Base-by-base conservation (phyloP, 2,888 invertebrate genomes). In the Campoplex capitator region DNA sequence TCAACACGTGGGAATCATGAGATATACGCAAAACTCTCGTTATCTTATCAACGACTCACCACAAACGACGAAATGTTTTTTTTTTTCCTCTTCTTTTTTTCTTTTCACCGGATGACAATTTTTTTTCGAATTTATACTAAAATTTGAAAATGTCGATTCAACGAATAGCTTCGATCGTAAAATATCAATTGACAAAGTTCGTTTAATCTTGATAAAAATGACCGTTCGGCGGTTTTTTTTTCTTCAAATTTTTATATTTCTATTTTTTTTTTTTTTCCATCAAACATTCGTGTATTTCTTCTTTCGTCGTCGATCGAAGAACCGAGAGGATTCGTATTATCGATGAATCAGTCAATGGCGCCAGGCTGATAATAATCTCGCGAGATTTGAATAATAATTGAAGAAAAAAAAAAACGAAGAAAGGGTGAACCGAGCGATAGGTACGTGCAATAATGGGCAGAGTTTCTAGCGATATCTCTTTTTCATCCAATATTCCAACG, bases 401-500 rank as follows among this genome's bases (percentile, higher is more conserved):
- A 62, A 67, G 65, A 56, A 51, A 18, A 56, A 18, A 56, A 67
- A 67, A 42, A 54, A 48, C 38, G 71, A 81, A 80, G 28, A 23
- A 62, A 48, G 70, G 35, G 48, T 28, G 56, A 68, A 84, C 78
- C 54, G 35, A 62, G 75, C 13, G 28, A 70, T 71, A 62, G 67
- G 54, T 23, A 68, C 48, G 51, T 74, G 54, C 74, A 74, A 77
- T 78, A 62, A 77, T 65, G 23, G 54, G 71, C 77, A 56, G 56
- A 62, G 71, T 67, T 62, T 62, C 81, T 48, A 70, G 80, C 62
- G 75, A 81, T 35, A 48, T 68, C 35, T 71, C 32, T 79, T 62
- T 23, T 54, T 78, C 73, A n/a, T 58, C 23, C 54, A 68, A 67
- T 84, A 28, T 68, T 58, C 42, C 77, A 74, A 67, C 84, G 65